These are phyloP conservation scores for Andrena haemorrhoa DNA, from an alignment of 2,888 invertebrate genomes.

Conservation along the genomic window DNA sequence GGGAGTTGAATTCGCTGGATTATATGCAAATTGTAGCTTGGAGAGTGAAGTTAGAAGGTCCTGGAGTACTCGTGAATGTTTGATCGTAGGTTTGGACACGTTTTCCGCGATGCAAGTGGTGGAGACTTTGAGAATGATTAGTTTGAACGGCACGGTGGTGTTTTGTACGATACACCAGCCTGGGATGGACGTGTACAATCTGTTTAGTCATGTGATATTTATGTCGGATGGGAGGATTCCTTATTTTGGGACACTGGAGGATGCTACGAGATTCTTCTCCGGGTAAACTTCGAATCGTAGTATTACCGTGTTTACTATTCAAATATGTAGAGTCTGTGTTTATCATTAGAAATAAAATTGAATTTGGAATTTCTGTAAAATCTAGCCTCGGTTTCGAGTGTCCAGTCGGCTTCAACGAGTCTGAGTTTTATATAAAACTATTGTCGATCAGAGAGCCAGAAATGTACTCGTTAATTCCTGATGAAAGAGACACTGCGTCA, in stretches of 20 bases:
- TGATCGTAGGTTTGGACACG: slow-evolving; percentile 86
- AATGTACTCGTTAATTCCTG: neutral
- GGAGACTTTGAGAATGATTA: slow-evolving; percentile 80
- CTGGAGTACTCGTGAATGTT: neutral
- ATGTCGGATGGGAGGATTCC: slow-evolving; percentile 86
- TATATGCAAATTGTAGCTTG: too few relatives aligned
- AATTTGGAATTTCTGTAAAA: too few relatives aligned
- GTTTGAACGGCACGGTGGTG: slow-evolving; percentile 82
- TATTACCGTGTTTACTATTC: too few relatives aligned
- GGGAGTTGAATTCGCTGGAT: too few relatives aligned
- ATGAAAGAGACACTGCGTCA: neutral
- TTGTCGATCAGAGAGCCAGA: slow-evolving; percentile 79
- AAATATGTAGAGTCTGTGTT: neutral
- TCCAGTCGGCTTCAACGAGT: slow-evolving; percentile 86
- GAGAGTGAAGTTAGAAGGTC: neutral
- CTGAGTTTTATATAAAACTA: slow-evolving; percentile 86
- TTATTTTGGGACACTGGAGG: slow-evolving; percentile 75
- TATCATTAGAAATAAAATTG: neutral
- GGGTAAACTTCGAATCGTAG: slow-evolving; percentile 58
- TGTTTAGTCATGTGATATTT: slow-evolving; percentile 85
- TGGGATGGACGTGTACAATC: slow-evolving; percentile 85
- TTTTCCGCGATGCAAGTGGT: slow-evolving; percentile 87
- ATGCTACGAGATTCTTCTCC: slow-evolving; percentile 70
- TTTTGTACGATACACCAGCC: slow-evolving; percentile 88
- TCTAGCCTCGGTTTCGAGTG: slow-evolving; percentile 78